Evolutionary conservation across 1,140 invertebrate genomes (phyloP).

Genomic region (Ceratina japonica): DNA sequence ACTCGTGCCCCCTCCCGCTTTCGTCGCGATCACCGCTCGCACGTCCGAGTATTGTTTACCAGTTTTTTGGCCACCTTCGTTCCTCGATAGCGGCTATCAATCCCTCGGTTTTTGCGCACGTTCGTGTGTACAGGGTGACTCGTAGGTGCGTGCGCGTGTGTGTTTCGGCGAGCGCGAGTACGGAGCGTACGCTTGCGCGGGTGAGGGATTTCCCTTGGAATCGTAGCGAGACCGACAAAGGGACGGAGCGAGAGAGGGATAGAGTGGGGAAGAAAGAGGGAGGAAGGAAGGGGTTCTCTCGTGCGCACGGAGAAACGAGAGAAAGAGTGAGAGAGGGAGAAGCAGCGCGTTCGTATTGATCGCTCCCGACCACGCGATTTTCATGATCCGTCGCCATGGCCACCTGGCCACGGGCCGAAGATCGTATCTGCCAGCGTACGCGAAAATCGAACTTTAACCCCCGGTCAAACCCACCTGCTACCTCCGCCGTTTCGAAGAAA

Average conservation of each 20-base stretch:
- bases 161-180: constrained; percentile 44
- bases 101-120: constrained; percentile 3
- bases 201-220: constrained; percentile 59
- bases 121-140: neutral
- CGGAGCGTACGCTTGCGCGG: constrained; percentile 44
- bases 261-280: constrained; percentile 16
- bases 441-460: constrained; percentile 61
- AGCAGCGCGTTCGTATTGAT: constrained; percentile 75
- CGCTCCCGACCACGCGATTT: constrained; percentile 77
- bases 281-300: constrained; percentile 19
- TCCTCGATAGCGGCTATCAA: neutral
- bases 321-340: constrained; percentile 44
- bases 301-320: constrained; percentile 47
- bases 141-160: constrained; percentile 15
- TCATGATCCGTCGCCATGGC: constrained; percentile 79
- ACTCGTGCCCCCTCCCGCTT: constrained; percentile 14
- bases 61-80: neutral
- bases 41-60: neutral
- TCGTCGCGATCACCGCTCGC: neutral
- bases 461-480: constrained; percentile 23
- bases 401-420: constrained; percentile 77
- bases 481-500: too few relatives aligned
- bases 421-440: constrained; percentile 72
- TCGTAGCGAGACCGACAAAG: constrained; percentile 18
- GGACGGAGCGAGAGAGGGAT: neutral